Evolutionary conservation across 2,888 invertebrate genomes (phyloP), one percentile per base, ranked within the genome.

Genomic region (Hydroisotoma schaefferi): DNA sequence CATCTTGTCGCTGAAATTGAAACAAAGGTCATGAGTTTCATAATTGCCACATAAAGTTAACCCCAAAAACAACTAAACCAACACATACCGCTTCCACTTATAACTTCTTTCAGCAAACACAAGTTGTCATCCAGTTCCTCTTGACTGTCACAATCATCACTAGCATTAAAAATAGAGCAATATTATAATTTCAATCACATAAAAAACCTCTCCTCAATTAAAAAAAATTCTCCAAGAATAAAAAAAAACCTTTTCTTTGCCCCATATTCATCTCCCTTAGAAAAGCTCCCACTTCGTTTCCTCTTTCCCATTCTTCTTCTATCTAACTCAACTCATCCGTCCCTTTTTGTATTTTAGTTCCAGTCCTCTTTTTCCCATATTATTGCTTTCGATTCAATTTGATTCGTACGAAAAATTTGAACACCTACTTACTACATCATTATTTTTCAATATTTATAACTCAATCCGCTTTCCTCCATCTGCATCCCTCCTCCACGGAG

Each of bases 111-210:
- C 8, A 28, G 59, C 12, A 51, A 53, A 18, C 56, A 59, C 18
- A 58, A 44, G 10, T 51, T 40, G 22, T 70, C 70, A 33, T 69
- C 70, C 62, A 69, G 27, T 55, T 72, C 72, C 53, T 72, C 72
- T 46, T 72, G 72, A 43, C 72, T 72, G 54, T 70, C 70, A 40
- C 70, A 61, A 46, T 70, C 72, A 54, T 72, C 72, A 63, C 72
- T 70, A 47, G 2, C 54, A 59, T 49, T 22, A 44, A 5, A 2
- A 22, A 40, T 26, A 10, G 47, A 29, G 20, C 15, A 49, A 51
- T 47, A 44, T 12, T 48, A 20, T 37, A 12, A 37, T 22, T 25
- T 12, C 20, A 3, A 5, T 6, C 23, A 23, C 22, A 6, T 23
- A 27, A 10, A 26, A 46, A 22, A 2, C 29, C n/a, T 44, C 6